These are phyloP conservation scores for Megalops cyprinoides DNA, from an alignment of 2,797 vertebrate genomes.

Conservation along the genomic window DNA sequence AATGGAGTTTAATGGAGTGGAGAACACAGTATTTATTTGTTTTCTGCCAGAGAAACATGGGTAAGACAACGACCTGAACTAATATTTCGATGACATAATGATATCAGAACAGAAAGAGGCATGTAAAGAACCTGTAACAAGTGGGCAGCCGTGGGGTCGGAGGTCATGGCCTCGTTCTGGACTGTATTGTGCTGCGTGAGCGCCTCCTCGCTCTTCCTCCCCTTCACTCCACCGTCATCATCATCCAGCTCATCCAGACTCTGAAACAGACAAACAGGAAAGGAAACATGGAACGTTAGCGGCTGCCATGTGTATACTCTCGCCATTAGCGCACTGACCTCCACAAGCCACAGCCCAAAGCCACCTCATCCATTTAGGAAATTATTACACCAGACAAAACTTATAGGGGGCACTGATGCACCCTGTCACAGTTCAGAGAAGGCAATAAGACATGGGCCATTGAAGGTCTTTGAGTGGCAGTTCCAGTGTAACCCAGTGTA, in stretches of 20 bases:
- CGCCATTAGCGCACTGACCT: slow-evolving; percentile 40
- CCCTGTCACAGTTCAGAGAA: slow-evolving; percentile 31
- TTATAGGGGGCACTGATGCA: slow-evolving; percentile 43
- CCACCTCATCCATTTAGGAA: slow-evolving; percentile 57
- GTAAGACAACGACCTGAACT: too few species aligned
- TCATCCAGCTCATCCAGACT: slow-evolving; percentile 95
- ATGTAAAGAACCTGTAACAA: slow-evolving; percentile 73
- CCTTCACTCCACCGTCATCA: slow-evolving; percentile 86
- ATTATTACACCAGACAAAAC: slow-evolving; percentile 48
- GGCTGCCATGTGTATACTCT: too few species aligned
- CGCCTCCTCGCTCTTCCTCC: slow-evolving; percentile 82
- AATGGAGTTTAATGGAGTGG: too few species aligned
- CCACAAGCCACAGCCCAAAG: slow-evolving; percentile 30
- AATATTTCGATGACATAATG: too few species aligned
- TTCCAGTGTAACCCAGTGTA: too few species aligned
- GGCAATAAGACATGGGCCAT: slow-evolving; percentile 46
- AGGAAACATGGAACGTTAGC: too few species aligned
- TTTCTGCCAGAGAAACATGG: too few species aligned
- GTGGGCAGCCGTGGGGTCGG: slow-evolving; percentile 72
- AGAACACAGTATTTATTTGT: too few species aligned
- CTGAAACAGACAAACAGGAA: slow-evolving; percentile 60
- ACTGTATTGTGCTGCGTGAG: slow-evolving; percentile 91
- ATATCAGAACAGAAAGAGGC: neutral
- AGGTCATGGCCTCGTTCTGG: slow-evolving; percentile 86
- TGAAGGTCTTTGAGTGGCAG: neutral